Base-by-base conservation (phyloP, 1,140 invertebrate species). In the Whitmania pigra region DNA sequence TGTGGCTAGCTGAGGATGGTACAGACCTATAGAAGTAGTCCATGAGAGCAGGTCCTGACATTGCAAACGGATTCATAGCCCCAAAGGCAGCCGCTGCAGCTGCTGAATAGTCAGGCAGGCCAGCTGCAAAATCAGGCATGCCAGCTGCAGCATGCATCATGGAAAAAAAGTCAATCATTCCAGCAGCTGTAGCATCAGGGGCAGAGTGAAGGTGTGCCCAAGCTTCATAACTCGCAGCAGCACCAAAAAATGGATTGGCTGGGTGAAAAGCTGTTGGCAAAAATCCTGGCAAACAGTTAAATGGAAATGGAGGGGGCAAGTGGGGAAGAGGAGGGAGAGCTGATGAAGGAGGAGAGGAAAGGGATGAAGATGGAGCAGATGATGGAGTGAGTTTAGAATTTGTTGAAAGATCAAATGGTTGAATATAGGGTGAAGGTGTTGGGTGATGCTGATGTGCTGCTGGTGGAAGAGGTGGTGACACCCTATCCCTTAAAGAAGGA, bases 371-470 rank as follows among this genome's bases (percentile, higher is more conserved):
- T 63, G 57, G 57, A 25, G 29, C 22, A 15, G 57, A 63, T 63
- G 57, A 63, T 18, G 57, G 29, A 49, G 43, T 49, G 43, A 49
- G 43, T 63, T 63, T 63, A 13, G 57, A 63, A 63, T 22, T 63
- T 63, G 57, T 63, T 25, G 57, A 63, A 63, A 63, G 57, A 63
- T 63, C 57, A 31, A 63, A 63, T 63, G 57, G 57, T 13, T 63
- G 57, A 31, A 25, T 22, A n/a, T 25, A 31, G 29, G 22, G 29
- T 22, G 57, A 63, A 25, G 57, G 57, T 63, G 57, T 1, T 63
- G 22, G 22, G 20, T 63, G 57, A 20, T 63, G 57, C 20, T 63
- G 57, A 20, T 63, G 57, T 13, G 57, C 57, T 25, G 57, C 57
- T 63, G 57, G 57, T 25, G 57, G 57, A 15, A 63, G 57, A 25